Base-by-base conservation (phyloP, 2,797 vertebrate species). In the Sitta carolinensis region DNA sequence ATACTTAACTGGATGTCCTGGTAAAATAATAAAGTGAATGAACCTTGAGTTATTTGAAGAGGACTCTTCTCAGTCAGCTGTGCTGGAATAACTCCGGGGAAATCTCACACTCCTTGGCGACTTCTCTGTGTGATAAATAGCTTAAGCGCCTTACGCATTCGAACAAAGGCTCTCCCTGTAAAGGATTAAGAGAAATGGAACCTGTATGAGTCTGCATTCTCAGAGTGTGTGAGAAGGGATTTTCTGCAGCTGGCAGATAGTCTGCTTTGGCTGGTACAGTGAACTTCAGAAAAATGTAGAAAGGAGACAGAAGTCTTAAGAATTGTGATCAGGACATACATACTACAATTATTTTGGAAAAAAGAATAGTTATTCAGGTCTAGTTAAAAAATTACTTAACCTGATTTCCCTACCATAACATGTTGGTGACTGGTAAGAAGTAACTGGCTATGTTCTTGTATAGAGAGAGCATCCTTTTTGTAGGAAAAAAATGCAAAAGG, bases 41-140 rank as follows among this genome's bases (percentile, higher is more conserved):
- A 89, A 92, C 52, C 43, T 72, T 47, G 52, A 91, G 92, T 88
- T 94, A 42, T 32, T 87, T 95, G 34, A 36, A 81, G 76, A 87
- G 86, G 64, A 6, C 21, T 63, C 36, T 95, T 95, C 70, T 91
- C 64, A 78, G 43, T 88, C 79, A 54, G 30, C 30, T 10, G 1
- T 75, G 48, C 61, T 95, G 83, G 67, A 93, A 62, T 84, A 45
- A 52, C 59, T 75, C 91, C 32, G 77, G 63, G 89, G 78, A 96
- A 95, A 48, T 42, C 26, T 86, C 50, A 19, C n/a, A 25, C 23
- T 87, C 27, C 58, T 79, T 94, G 76, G 81, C 69, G 93, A 84
- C 69, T 75, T 87, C 47, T 84, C 34, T 77, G 54, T 59, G 59
- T 87, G 81, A 69, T 93, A 87, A 94, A 91, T 64, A 84, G 69